Evolutionary conservation across 1,140 invertebrate species (phyloP).

Genomic region (Conopomorpha cramerella): DNA sequence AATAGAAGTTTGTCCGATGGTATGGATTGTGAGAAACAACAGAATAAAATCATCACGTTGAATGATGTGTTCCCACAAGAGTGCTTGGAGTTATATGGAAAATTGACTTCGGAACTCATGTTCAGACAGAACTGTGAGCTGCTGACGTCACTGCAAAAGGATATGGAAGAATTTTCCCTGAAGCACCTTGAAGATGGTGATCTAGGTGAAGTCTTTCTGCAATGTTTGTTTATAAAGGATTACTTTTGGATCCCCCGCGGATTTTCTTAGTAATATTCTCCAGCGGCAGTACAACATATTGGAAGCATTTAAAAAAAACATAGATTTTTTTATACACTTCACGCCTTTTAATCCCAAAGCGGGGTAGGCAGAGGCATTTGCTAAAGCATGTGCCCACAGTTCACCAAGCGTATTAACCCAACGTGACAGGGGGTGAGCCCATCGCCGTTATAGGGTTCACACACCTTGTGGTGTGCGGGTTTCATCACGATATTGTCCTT

Average conservation of each 20-base stretch:
- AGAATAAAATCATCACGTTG: constrained; percentile 28
- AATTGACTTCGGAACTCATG: constrained; percentile 35
- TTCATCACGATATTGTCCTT: too few relatives aligned
- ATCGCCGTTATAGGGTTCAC: too few relatives aligned
- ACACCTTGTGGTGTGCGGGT: too few relatives aligned
- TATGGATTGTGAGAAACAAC: constrained; percentile 19
- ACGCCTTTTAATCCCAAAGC: too few relatives aligned
- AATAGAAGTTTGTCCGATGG: constrained; percentile 14
- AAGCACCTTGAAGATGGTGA: constrained; percentile 30
- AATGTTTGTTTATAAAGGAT: background rate
- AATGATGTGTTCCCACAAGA: constrained; percentile 32
- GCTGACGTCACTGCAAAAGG: constrained; percentile 29
- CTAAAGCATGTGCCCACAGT: too few relatives aligned
- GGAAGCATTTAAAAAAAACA: background rate
- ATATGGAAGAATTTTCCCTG: constrained; percentile 37
- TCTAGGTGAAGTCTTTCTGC: background rate
- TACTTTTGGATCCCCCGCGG: background rate
- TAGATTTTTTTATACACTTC: background rate
- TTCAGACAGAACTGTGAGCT: constrained; percentile 44
- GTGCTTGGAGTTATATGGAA: constrained; percentile 34
- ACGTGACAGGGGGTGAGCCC: too few relatives aligned
- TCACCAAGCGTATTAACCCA: too few relatives aligned
- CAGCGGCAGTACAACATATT: background rate
- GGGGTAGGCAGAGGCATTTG: too few relatives aligned
- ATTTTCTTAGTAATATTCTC: background rate